Percentiles rank a stretch among this genome's conserved stretches.
phyloP scores from a whole-genome alignment of 2,888 invertebrate species.

The Folsomia candida region DNA sequence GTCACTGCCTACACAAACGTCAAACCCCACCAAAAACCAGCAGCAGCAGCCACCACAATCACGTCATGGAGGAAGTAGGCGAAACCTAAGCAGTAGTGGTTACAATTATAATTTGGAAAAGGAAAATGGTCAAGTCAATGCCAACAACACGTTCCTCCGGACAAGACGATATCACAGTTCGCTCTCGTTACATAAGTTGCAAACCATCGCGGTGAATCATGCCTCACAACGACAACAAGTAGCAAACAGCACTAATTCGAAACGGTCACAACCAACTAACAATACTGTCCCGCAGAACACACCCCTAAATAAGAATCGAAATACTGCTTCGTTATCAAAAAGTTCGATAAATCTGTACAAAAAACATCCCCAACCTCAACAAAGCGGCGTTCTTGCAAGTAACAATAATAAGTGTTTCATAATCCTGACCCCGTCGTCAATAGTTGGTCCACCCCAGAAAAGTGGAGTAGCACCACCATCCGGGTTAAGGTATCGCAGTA shows the following conservation, averaged over 20 bases:
- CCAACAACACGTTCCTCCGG: constrained; percentile 25
- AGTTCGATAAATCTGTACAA: too few relatives aligned
- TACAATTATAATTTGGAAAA: neutral
- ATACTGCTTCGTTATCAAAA: neutral
- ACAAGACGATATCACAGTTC: constrained; percentile 39
- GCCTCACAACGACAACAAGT: too few relatives aligned
- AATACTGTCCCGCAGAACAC: too few relatives aligned
- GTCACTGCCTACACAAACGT: neutral
- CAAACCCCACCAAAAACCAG: neutral
- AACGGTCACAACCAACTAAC: too few relatives aligned
- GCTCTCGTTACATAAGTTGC: constrained; percentile 31
- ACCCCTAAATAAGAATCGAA: neutral
- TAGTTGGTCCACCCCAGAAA: neutral
- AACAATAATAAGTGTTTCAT: neutral
- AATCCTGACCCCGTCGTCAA: neutral
- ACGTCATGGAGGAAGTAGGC: neutral
- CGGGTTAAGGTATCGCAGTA: neutral
- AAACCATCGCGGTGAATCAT: too few relatives aligned
- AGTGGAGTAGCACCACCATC: too few relatives aligned
- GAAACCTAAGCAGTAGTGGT: neutral
- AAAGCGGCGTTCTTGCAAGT: too few relatives aligned
- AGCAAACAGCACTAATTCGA: neutral
- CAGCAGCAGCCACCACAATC: neutral
- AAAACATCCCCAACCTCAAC: too few relatives aligned
- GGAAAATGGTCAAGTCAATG: neutral